A percentile compares a stretch with the other conserved stretches of the same genome.
These are phyloP conservation scores for Okamejei kenojei DNA, from an alignment of 2,797 vertebrate species.

Conservation along the genomic window DNA sequence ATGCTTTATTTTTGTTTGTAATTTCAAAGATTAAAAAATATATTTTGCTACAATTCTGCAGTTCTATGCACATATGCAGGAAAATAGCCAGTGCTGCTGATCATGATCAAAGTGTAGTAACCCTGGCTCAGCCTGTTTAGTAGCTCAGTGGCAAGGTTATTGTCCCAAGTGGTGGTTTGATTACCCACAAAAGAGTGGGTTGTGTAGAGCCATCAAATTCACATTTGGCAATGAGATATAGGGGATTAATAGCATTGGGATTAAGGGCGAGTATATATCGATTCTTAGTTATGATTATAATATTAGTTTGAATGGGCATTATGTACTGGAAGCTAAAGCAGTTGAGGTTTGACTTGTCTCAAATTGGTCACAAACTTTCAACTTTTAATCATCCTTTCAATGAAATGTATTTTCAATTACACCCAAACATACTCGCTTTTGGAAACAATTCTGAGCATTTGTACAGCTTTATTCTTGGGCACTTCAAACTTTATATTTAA, in stretches of 20 bases:
- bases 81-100: neutral
- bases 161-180: neutral
- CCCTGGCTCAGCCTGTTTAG: neutral
- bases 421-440: neutral
- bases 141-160: neutral
- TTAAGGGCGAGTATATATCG: too few relatives aligned
- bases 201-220: too few relatives aligned
- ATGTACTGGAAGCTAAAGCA: neutral
- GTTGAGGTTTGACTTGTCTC: neutral
- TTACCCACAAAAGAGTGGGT: too few relatives aligned
- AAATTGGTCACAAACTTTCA: neutral
- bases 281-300: too few relatives aligned
- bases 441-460: neutral
- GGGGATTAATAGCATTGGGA: too few relatives aligned
- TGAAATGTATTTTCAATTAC: neutral
- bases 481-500: constrained; percentile 4
- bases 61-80: neutral
- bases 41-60: neutral
- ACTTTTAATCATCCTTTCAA: too few relatives aligned
- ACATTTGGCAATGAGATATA: too few relatives aligned
- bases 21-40: neutral
- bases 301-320: neutral
- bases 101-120: neutral
- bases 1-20: neutral
- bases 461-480: neutral